These are phyloP conservation scores for Hucho hucho DNA, from an alignment of 2,113 vertebrate genomes.

Conservation along the genomic window DNA sequence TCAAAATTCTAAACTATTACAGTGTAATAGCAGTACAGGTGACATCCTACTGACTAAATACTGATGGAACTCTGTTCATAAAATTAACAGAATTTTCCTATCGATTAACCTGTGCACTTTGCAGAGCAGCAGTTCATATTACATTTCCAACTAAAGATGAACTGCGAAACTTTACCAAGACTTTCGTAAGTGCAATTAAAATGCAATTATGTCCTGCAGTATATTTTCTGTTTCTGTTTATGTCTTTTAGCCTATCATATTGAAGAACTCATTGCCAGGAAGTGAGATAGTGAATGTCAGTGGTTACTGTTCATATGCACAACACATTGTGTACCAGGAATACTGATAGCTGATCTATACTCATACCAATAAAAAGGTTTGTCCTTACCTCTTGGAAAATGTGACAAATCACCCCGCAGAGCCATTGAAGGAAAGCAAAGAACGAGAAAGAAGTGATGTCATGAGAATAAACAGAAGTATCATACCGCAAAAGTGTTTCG, in stretches of 20 bases:
- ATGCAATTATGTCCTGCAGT: slow-evolving; percentile 26
- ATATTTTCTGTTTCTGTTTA: slow-evolving; percentile 4
- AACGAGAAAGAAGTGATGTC: not conserved
- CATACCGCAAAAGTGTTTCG: slow-evolving; percentile 5
- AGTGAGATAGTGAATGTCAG: slow-evolving; percentile 3
- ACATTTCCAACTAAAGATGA: not conserved
- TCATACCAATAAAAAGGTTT: not conserved
- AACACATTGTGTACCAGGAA: not conserved
- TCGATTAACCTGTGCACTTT: not conserved
- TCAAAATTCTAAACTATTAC: slow-evolving; percentile 15
- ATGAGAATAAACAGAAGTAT: slow-evolving; percentile 8
- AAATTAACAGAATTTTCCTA: not conserved
- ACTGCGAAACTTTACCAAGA: slow-evolving; percentile 10
- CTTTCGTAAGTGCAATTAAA: slow-evolving; percentile 53
- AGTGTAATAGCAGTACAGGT: not conserved
- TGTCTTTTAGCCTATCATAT: not conserved
- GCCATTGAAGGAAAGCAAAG: not conserved
- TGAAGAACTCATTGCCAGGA: not conserved
- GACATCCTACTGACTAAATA: slow-evolving; percentile 3
- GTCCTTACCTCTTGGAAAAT: not conserved
- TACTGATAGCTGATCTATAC: not conserved
- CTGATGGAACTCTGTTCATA: not conserved
- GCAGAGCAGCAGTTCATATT: not conserved
- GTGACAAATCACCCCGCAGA: not conserved
- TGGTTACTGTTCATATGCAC: not conserved